These are phyloP conservation scores for Cliona cf. orientalis DNA, from an alignment of 37 sponge, comb jelly and placozoan species.

Conservation along the genomic window DNA sequence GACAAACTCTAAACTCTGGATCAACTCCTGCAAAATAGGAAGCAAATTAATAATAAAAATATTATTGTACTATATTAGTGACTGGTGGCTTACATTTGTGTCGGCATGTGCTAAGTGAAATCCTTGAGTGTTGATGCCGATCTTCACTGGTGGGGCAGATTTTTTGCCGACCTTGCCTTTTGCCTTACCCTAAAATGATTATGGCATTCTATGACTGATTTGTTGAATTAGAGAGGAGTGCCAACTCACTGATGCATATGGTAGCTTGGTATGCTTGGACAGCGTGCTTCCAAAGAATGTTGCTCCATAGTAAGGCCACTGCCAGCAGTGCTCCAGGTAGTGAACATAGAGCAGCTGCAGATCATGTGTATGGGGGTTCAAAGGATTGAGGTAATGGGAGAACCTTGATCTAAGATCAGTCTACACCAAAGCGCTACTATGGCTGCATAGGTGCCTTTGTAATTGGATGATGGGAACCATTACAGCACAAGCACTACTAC, in stretches of 20 bases:
- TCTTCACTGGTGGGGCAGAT: slow-evolving; percentile 24
- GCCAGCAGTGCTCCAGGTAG: slow-evolving; percentile 78
- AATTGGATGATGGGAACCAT: slow-evolving; percentile 2
- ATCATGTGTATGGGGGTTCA: slow-evolving; percentile 13
- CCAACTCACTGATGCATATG: no score
- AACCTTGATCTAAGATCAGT: no score
- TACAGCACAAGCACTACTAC: neutral
- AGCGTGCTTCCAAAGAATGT: slow-evolving; percentile 42
- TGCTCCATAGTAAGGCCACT: slow-evolving; percentile 90
- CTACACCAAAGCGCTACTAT: no score
- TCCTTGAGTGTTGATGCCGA: slow-evolving; percentile 59
- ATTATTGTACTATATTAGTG: neutral
- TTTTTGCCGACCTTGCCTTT: slow-evolving; percentile 9
- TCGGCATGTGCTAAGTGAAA: slow-evolving; percentile 53
- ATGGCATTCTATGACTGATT: neutral
- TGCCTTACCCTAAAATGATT: neutral
- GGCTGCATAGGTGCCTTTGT: slow-evolving; percentile 13
- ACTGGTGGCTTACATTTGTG: slow-evolving; percentile 40
- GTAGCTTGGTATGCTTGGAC: neutral
- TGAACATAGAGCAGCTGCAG: slow-evolving; percentile 38
- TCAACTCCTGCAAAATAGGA: slow-evolving; percentile 15
- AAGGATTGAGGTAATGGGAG: no score
- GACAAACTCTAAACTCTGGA: slow-evolving; percentile 32
- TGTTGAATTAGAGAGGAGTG: no score
- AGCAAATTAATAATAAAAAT: neutral